Percentiles rank a stretch among this genome's conserved stretches.
phyloP scores from a whole-genome alignment of 2,797 vertebrate species.

The Toxotes lorentzi region DNA sequence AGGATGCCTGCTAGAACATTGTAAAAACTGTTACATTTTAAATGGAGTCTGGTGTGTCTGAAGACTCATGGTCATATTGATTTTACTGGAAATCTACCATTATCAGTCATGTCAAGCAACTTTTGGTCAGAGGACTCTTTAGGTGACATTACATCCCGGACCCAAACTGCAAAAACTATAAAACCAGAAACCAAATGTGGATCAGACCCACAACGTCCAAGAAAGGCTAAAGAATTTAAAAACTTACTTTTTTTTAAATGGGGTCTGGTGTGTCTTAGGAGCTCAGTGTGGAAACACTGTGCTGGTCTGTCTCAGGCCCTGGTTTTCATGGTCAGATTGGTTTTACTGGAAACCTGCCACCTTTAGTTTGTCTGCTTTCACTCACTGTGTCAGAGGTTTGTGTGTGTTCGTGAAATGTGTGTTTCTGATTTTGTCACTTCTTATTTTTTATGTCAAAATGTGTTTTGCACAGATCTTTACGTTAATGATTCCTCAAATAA shows the following conservation, averaged over 20 bases:
- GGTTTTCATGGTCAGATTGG: background rate
- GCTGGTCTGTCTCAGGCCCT: background rate
- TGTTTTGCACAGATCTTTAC: conserved; percentile 47
- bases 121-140: too few species aligned
- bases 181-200: too few species aligned
- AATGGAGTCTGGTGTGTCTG: conserved; percentile 9
- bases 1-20: background rate
- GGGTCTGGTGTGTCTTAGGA: background rate
- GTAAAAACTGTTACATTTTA: background rate
- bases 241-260: background rate
- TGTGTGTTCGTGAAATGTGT: conserved; percentile 20
- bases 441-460: conserved; percentile 42
- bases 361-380: background rate
- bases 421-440: background rate
- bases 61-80: too few species aligned
- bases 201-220: too few species aligned
- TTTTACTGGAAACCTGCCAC: background rate
- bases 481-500: conserved; percentile 71
- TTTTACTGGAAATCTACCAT: too few species aligned
- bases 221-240: background rate
- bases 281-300: background rate
- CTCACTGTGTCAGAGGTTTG: background rate
- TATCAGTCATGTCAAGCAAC: too few species aligned
- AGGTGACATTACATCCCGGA: too few species aligned
- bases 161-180: too few species aligned